Evolutionary conservation across 2,797 vertebrate genomes (phyloP), one percentile per base, ranked within the genome.

Genomic region (Mareca strepera): DNA sequence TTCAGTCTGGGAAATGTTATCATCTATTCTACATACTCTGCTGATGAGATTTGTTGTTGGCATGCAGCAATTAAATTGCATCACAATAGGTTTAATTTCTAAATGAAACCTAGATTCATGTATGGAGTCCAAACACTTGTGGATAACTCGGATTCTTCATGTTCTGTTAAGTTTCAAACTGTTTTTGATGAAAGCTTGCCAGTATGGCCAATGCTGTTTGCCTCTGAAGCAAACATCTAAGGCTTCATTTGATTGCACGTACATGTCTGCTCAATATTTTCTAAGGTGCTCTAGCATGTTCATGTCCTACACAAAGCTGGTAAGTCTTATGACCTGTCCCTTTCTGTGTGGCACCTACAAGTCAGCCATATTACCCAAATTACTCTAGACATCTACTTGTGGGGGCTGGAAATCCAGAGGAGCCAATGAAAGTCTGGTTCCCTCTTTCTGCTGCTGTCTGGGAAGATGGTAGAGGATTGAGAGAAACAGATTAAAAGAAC

Each of bases 261-360:
- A 17, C 6, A 1, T 28, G 56, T n/a, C n/a, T 35, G 15, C 13
- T 77, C 1, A 0, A 41, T 48, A 2, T 59, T 21, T 15, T 53
- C 11, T 20, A n/a, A 78, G 21, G 31, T 31, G 12, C 41, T 67
- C 11, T 41, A 20, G 7, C 12, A 22, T n/a, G 17, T 17, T 58
- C 13, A 8, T 66, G 50, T 20, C 22, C 55, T 76, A 28, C 23
- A 68, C 0, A 0, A 33, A 52, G 15, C 23, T 84, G 58, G 11
- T 55, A 64, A 12, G 9, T 29, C 25, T 46, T 52, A 5, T 6
- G 25, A 33, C 15, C 29, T 58, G 2, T 70, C 37, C 43, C 43
- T 16, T 23, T 25, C 6, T 17, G 16, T 56, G 25, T 74, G 43
- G 7, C 12, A 66, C 35, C 46, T 68, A 18, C 4, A 75, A 28